Conservation (phyloP, 2,797 vertebrate species). For the Acanthornis magna region DNA sequence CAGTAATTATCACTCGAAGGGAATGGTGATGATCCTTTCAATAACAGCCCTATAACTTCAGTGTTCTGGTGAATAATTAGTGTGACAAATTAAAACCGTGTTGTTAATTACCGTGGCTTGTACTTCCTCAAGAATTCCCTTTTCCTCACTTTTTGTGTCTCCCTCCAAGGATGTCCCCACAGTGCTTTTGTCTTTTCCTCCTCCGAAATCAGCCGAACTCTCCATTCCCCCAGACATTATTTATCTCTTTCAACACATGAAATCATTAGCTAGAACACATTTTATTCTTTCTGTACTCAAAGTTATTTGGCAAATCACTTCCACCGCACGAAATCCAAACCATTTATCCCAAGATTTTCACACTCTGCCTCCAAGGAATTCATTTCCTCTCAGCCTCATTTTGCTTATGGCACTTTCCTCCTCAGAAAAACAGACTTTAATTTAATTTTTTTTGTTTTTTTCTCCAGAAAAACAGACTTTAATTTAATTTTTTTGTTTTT, state of each 20-base stretch:
- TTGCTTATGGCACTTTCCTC: not conserved
- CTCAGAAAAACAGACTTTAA: not conserved
- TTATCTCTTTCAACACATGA: fast-evolving
- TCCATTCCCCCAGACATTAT: fast-evolving
- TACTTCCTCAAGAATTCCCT: not conserved
- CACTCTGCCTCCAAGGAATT: not conserved
- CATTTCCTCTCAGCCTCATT: not conserved
- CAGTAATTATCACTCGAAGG: not conserved
- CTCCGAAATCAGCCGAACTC: not conserved
- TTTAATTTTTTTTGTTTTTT: not conserved
- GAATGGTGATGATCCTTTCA: not conserved
- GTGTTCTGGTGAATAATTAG: not conserved
- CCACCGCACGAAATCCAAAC: not conserved
- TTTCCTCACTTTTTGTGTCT: not conserved
- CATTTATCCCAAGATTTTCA: not conserved
- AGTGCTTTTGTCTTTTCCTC: not conserved
- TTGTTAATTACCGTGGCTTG: not conserved
- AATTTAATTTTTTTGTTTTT: no score
- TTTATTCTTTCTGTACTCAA: fast-evolving
- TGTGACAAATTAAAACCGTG: not conserved
- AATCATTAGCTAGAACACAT: not conserved
- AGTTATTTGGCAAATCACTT: not conserved
- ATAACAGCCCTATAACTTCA: not conserved
- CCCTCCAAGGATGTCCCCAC: not conserved
- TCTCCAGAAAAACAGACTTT: slow-evolving; percentile 5